phyloP scores from a whole-genome alignment of 2,888 invertebrate species.

The Caenorhabditis sp. region DNA sequence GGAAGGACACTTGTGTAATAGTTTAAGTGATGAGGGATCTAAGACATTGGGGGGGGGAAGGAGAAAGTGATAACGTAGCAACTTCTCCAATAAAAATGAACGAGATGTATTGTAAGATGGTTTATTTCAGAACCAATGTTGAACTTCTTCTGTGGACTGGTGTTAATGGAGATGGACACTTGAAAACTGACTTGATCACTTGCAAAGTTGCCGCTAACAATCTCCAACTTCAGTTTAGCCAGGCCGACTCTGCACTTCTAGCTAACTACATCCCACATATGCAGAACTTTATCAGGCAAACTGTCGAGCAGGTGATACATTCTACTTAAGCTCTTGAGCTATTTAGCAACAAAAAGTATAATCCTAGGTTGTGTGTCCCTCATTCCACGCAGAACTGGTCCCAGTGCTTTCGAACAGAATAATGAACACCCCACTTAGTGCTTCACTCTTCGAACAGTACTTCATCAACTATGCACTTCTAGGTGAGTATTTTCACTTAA shows the following conservation, averaged over 20 bases:
- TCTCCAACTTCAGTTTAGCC: conserved; percentile 76
- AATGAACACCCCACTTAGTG: conserved; percentile 81
- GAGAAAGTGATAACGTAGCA: conserved; percentile 46
- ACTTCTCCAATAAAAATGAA: conserved; percentile 3
- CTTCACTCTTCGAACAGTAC: conserved; percentile 82
- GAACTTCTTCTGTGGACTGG: conserved; percentile 78
- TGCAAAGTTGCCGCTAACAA: conserved; percentile 79
- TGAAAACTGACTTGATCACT: conserved; percentile 80
- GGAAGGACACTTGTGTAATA: conserved; percentile 37
- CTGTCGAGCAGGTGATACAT: conserved; percentile 77
- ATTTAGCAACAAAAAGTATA: neutral
- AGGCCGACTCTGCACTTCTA: conserved; percentile 74
- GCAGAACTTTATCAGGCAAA: conserved; percentile 77
- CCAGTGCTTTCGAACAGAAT: conserved; percentile 82
- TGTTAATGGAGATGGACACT: conserved; percentile 81
- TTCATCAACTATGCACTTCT: conserved; percentile 82
- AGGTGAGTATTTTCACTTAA: conserved; percentile 39
- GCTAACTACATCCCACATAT: conserved; percentile 80
- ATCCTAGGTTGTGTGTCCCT: conserved; percentile 79
- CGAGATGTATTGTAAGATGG: neutral
- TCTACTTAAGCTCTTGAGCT: neutral
- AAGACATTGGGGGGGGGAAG: conserved; percentile 15
- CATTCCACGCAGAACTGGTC: conserved; percentile 82
- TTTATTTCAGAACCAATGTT: conserved; percentile 73
- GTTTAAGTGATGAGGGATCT: conserved; percentile 19